A percentile compares a stretch with the other conserved stretches of the same genome.
Evolutionary conservation across 2,888 invertebrate species (phyloP).

Genomic region (Microctonus hyperodae): DNA sequence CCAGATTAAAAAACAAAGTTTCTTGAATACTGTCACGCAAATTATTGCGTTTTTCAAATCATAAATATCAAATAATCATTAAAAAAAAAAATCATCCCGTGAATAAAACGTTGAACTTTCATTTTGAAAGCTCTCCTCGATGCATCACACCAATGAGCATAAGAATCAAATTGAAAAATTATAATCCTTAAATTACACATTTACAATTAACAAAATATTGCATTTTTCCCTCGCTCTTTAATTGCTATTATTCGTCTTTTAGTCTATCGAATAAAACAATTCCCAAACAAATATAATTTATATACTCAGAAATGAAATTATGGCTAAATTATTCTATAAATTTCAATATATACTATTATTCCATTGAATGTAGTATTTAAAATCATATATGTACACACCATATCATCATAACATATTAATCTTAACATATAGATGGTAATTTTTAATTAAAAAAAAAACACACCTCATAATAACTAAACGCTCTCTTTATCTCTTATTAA

Average conservation of each 20-base stretch:
- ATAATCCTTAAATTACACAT: conserved; percentile 37
- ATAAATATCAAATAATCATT: conserved; percentile 25
- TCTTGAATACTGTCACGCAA: conserved; percentile 4
- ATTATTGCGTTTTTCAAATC: conserved; percentile 32
- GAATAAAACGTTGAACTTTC: conserved; percentile 36
- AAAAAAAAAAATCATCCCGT: conserved; percentile 33
- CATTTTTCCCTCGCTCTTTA: conserved; percentile 36
- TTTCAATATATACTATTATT: conserved; percentile 9
- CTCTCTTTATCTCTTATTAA: not conserved
- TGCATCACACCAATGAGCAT: conserved; percentile 46
- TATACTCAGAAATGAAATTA: not conserved
- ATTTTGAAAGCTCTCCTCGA: conserved; percentile 41
- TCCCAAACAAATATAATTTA: conserved; percentile 24
- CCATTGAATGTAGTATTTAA: not conserved
- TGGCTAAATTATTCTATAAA: conserved; percentile 25
- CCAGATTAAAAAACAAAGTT: conserved; percentile 16
- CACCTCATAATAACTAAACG: not conserved
- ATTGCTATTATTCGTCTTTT: conserved; percentile 30
- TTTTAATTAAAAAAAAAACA: not conserved
- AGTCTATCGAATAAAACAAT: conserved; percentile 28
- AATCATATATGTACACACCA: conserved; percentile 33
- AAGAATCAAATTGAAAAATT: conserved; percentile 41
- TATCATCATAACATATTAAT: conserved; percentile 37
- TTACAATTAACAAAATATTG: conserved; percentile 46
- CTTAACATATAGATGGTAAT: not conserved